Conservation (phyloP, 2,113 vertebrate genomes). For the Dascyllus trimaculatus region DNA sequence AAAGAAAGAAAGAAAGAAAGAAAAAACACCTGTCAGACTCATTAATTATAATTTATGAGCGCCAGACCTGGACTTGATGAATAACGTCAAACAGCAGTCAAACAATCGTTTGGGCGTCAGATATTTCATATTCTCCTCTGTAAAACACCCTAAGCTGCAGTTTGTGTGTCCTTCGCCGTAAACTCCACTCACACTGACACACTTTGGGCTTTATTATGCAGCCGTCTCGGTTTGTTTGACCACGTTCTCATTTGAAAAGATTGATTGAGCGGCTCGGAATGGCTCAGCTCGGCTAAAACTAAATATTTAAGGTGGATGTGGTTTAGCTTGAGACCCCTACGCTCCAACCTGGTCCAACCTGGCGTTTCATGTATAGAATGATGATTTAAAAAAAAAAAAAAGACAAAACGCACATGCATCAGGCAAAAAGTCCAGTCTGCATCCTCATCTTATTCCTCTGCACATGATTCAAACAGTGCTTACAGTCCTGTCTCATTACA, state of each 20-base stretch:
- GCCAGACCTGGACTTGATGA: constrained; percentile 26
- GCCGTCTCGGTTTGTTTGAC: constrained; percentile 56
- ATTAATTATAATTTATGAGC: constrained; percentile 48
- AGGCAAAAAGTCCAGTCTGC: neutral
- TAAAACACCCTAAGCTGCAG: neutral
- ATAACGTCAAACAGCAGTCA: constrained; percentile 25
- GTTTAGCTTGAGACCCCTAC: constrained; percentile 23
- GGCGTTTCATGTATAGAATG: constrained; percentile 29
- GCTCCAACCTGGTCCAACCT: constrained; percentile 28
- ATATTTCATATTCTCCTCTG: neutral
- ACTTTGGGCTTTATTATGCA: constrained; percentile 15
- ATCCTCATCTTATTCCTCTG: too few relatives aligned
- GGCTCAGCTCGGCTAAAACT: constrained; percentile 34
- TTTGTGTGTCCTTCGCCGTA: neutral
- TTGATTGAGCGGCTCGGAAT: constrained; percentile 32
- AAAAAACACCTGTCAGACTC: constrained; percentile 23
- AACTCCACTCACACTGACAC: constrained; percentile 12
- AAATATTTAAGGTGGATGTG: constrained; percentile 64
- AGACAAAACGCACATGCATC: neutral
- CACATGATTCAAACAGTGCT: constrained; percentile 1
- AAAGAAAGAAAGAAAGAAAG: constrained; percentile 9
- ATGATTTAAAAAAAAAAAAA: neutral
- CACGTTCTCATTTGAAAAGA: constrained; percentile 53
- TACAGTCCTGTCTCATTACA: constrained; percentile 30
- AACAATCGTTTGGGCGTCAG: neutral